Conservation (phyloP, 1,140 invertebrate genomes). For the Lordiphosa collinella region DNA sequence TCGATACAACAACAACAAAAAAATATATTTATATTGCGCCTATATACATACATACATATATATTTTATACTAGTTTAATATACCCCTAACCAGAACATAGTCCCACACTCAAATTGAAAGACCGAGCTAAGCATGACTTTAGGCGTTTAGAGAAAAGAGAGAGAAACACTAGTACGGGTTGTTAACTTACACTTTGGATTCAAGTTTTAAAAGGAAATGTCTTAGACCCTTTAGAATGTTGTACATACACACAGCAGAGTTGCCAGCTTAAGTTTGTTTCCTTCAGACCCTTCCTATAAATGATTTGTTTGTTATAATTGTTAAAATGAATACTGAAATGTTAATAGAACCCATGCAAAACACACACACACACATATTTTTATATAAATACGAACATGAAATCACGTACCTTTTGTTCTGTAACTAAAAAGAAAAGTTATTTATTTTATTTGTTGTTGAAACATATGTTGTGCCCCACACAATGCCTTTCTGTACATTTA, state of each 20-base stretch:
- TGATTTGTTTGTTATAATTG: slow-evolving; percentile 66
- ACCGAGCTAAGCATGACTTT: slow-evolving; percentile 47
- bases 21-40: slow-evolving; percentile 36
- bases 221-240: neutral
- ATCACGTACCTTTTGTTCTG: slow-evolving; percentile 51
- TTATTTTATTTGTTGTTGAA: slow-evolving; percentile 42
- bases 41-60: slow-evolving; percentile 32
- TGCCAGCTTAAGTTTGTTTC: slow-evolving; percentile 18
- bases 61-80: slow-evolving; percentile 40
- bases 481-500: slow-evolving; percentile 31
- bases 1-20: slow-evolving; percentile 14
- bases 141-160: slow-evolving; percentile 9
- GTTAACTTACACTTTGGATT: slow-evolving; percentile 45
- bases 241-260: slow-evolving; percentile 4
- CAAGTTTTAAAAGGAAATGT: neutral
- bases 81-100: slow-evolving; percentile 40
- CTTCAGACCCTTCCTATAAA: slow-evolving; percentile 14
- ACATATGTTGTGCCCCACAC: slow-evolving; percentile 13
- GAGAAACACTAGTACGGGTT: slow-evolving; percentile 34
- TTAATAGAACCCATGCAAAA: slow-evolving; percentile 35
- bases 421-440: slow-evolving; percentile 28
- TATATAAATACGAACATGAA: slow-evolving; percentile 27
- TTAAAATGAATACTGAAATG: slow-evolving; percentile 45
- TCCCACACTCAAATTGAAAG: slow-evolving; percentile 33
- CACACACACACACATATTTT: slow-evolving; percentile 33